A percentile compares a stretch with the other conserved stretches of the same genome.
phyloP scores from a whole-genome alignment of 2,113 vertebrate species.

The Calidris pygmaea region DNA sequence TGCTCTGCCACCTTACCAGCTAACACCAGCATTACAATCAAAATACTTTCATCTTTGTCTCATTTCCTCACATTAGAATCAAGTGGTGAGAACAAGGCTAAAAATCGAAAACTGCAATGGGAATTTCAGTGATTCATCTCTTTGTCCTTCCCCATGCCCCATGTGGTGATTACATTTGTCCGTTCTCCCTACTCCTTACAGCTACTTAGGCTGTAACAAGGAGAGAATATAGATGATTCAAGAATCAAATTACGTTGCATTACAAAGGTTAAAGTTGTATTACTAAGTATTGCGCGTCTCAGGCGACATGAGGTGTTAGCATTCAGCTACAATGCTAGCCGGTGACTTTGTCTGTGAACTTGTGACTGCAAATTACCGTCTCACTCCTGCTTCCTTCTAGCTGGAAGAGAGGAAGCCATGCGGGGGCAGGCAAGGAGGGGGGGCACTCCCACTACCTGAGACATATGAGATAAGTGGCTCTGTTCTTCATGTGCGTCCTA shows the following conservation, averaged over 20 bases:
- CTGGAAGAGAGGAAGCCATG: neutral
- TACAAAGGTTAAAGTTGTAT: constrained; percentile 56
- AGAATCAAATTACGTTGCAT: constrained; percentile 2
- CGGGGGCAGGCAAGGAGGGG: neutral
- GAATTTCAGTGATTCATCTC: constrained; percentile 30
- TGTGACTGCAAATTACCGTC: neutral
- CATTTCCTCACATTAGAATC: constrained; percentile 4
- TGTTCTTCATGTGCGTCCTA: neutral
- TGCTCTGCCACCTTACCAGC: neutral
- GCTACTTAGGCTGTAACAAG: constrained; percentile 24
- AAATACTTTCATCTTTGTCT: neutral
- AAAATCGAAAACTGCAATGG: neutral
- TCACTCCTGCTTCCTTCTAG: neutral
- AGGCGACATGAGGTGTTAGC: neutral
- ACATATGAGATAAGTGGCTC: neutral
- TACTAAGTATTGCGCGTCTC: neutral
- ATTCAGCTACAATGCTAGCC: neutral
- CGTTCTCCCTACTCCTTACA: neutral
- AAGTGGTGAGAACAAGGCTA: neutral
- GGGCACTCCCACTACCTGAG: neutral
- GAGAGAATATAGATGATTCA: neutral
- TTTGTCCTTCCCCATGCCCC: neutral
- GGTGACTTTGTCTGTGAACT: neutral
- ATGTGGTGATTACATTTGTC: neutral
- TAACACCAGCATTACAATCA: neutral